Evolutionary conservation across 1,140 invertebrate species (phyloP).

Genomic region (Lordiphosa stackelbergi): DNA sequence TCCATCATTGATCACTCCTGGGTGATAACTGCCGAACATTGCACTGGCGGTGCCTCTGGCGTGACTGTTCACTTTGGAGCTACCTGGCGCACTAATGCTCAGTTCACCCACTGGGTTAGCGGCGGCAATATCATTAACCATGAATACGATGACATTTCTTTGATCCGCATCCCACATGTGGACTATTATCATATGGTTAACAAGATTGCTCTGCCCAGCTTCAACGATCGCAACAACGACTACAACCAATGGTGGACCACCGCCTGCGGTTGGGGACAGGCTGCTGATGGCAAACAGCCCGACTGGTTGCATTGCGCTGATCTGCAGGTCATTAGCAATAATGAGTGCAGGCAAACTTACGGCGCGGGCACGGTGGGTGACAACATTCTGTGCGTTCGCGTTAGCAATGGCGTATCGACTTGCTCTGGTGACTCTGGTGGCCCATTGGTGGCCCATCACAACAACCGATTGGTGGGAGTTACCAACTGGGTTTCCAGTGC

Average conservation of each 20-base stretch:
- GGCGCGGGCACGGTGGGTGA: constrained; percentile 14
- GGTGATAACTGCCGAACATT: constrained; percentile 81
- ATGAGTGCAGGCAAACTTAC: constrained; percentile 16
- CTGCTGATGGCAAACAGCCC: constrained; percentile 20
- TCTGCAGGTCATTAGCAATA: constrained; percentile 31
- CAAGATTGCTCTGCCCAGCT: constrained; percentile 32
- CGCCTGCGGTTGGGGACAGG: constrained; percentile 39
- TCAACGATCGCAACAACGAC: constrained; percentile 26
- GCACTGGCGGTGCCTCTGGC: constrained; percentile 37
- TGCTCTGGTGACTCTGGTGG: constrained; percentile 79
- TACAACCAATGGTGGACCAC: constrained; percentile 26
- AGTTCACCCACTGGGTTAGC: constrained; percentile 28
- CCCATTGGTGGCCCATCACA: constrained; percentile 76
- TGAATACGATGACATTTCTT: constrained; percentile 28
- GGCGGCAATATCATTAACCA: constrained; percentile 26
- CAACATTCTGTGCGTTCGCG: constrained; percentile 42
- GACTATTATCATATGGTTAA: constrained; percentile 33
- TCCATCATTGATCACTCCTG: constrained; percentile 79
- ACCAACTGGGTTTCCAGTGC: constrained; percentile 56
- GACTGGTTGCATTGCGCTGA: constrained; percentile 31
- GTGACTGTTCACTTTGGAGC: constrained; percentile 44
- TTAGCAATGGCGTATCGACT: constrained; percentile 31
- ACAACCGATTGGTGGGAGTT: constrained; percentile 77
- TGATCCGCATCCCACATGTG: constrained; percentile 31
- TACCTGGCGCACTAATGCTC: constrained; percentile 29